A percentile compares a stretch with the other conserved stretches of the same genome.
Conservation (phyloP, 2,888 invertebrate species). For the Oscheius myriophilus region DNA sequence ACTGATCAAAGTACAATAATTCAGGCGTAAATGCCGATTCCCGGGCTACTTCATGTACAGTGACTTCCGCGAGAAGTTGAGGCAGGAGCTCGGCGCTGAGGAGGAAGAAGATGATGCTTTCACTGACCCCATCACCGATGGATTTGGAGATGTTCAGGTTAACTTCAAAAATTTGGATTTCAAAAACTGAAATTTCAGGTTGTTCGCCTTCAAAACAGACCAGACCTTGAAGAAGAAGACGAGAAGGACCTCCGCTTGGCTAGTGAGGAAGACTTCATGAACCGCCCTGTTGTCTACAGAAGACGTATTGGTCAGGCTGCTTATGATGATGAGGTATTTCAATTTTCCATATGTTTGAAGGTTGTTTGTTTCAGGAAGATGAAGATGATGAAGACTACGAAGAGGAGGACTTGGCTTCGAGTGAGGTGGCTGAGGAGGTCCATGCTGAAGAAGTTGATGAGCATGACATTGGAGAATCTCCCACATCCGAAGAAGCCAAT, state of each 20-base stretch:
- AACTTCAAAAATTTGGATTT: neutral
- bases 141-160: too few relatives aligned
- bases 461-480: slow-evolving; percentile 12
- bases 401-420: slow-evolving; percentile 3
- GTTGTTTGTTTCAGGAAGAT: slow-evolving; percentile 1
- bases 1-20: neutral
- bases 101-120: too few relatives aligned
- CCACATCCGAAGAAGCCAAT: neutral
- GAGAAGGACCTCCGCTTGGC: slow-evolving; percentile 10
- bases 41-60: slow-evolving; percentile 1
- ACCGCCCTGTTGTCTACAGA: slow-evolving; percentile 1
- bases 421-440: slow-evolving; percentile 10
- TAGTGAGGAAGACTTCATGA: slow-evolving; percentile 19
- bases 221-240: slow-evolving; percentile 4
- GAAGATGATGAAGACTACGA: neutral
- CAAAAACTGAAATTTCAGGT: neutral
- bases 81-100: neutral
- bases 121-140: too few relatives aligned
- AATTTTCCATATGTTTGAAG: too few relatives aligned
- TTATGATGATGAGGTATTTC: too few relatives aligned
- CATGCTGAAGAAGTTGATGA: slow-evolving; percentile 13
- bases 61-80: slow-evolving; percentile 6
- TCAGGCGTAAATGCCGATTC: too few relatives aligned
- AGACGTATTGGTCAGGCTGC: neutral
- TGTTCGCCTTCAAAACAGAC: neutral